Conservation (phyloP, 2,888 invertebrate species). For the Petrolisthes manimaculis region DNA sequence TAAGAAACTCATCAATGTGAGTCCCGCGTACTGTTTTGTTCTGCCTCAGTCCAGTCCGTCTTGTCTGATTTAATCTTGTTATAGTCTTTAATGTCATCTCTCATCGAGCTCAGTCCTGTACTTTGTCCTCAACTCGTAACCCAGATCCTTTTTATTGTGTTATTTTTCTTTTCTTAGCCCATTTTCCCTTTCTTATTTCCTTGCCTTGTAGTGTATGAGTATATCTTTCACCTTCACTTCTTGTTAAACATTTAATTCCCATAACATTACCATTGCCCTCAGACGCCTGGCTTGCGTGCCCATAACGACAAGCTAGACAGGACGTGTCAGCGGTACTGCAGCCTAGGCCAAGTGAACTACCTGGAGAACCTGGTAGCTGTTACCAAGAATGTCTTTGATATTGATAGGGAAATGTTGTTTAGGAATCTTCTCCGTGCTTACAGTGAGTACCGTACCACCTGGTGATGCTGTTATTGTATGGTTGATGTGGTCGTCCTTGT, state of each 20-base stretch:
- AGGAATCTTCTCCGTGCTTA: constrained; percentile 82
- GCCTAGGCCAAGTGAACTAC: constrained; percentile 77
- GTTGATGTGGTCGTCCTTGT: neutral
- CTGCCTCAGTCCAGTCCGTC: neutral
- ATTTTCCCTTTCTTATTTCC: neutral
- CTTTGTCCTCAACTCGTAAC: neutral
- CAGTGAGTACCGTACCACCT: constrained; percentile 70
- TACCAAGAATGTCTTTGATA: constrained; percentile 81
- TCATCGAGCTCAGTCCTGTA: neutral
- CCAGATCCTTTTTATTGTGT: neutral
- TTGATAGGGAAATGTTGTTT: constrained; percentile 82
- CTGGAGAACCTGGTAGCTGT: constrained; percentile 84
- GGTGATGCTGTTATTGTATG: too few species aligned
- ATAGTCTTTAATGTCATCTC: neutral
- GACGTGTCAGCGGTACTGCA: constrained; percentile 75
- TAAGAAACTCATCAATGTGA: constrained; percentile 81
- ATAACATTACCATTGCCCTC: constrained; percentile 29
- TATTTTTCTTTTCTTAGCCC: neutral
- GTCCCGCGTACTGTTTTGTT: constrained; percentile 15
- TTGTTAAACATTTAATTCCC: neutral
- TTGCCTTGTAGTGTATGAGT: neutral
- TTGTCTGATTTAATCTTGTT: neutral
- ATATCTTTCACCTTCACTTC: neutral
- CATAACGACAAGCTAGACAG: constrained; percentile 77
- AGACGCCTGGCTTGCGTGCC: constrained; percentile 83